These are phyloP conservation scores for Chromoteleia sp. DNA, from an alignment of 2,888 invertebrate species.

Conservation along the genomic window DNA sequence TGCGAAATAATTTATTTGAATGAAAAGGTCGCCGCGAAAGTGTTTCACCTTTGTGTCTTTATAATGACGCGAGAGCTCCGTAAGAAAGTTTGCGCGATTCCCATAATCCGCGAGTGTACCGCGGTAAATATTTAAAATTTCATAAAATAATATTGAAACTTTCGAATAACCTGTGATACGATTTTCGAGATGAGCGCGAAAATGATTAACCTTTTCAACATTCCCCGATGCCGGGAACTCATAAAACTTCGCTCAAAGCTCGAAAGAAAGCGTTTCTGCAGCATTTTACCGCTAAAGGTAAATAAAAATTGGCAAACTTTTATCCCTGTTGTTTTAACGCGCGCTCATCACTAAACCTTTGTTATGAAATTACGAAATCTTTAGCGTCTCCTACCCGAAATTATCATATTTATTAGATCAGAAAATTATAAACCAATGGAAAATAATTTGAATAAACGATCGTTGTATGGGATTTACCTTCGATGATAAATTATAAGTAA, in stretches of 20 bases:
- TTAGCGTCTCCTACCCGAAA: neutral
- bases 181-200: constrained; percentile 72
- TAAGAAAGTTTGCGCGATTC: constrained; percentile 4
- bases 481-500: too few relatives aligned
- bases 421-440: too few relatives aligned
- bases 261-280: constrained; percentile 72
- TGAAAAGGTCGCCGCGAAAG: neutral
- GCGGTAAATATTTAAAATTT: constrained; percentile 58
- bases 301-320: constrained; percentile 69
- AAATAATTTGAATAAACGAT: too few relatives aligned
- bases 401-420: constrained; percentile 39
- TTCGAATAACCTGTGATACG: constrained; percentile 60
- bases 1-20: constrained; percentile 2
- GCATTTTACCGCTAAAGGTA: constrained; percentile 66
- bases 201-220: constrained; percentile 77
- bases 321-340: constrained; percentile 42
- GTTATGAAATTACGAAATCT: constrained; percentile 48
- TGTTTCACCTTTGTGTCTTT: neutral
- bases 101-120: constrained; percentile 9
- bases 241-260: constrained; percentile 75
- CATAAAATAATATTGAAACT: constrained; percentile 64
- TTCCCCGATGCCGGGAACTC: constrained; percentile 72
- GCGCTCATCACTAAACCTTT: constrained; percentile 11
- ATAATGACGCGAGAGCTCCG: neutral
- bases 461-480: too few relatives aligned